These are phyloP conservation scores for Pao palembangensis DNA, from an alignment of 2,113 vertebrate species.

Conservation along the genomic window DNA sequence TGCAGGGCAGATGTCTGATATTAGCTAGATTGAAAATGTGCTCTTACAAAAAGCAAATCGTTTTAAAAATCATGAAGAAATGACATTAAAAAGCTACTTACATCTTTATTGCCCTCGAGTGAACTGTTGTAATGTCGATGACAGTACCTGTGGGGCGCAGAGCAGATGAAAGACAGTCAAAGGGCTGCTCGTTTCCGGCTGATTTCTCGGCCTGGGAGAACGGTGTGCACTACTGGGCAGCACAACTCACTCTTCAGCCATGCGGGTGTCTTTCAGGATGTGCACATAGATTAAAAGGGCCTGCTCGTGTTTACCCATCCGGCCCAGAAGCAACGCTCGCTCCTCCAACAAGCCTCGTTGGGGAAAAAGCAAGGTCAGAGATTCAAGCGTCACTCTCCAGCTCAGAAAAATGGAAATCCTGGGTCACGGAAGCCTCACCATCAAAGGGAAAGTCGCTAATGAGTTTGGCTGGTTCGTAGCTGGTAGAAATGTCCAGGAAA, in stretches of 20 bases:
- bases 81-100: constrained; percentile 70
- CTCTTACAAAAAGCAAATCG: background rate
- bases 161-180: background rate
- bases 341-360: constrained; percentile 89
- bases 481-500: constrained; percentile 87
- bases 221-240: too few species aligned
- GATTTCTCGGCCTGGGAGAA: background rate
- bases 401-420: background rate
- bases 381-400: background rate
- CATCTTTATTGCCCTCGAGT: constrained; percentile 90
- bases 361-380: constrained; percentile 14
- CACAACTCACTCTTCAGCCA: constrained; percentile 89
- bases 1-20: too few species aligned
- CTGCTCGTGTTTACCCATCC: constrained; percentile 98
- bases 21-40: too few species aligned
- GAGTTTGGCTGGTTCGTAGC: constrained; percentile 87
- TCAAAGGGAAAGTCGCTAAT: constrained; percentile 98
- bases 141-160: constrained; percentile 82
- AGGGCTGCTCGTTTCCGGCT: background rate
- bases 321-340: constrained; percentile 89
- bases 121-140: constrained; percentile 86
- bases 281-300: constrained; percentile 98
- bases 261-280: constrained; percentile 86
- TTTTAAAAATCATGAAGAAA: background rate
- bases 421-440: constrained; percentile 71